phyloP scores from a whole-genome alignment of 2,888 invertebrate genomes.

The Chymomyza procnemis region DNA sequence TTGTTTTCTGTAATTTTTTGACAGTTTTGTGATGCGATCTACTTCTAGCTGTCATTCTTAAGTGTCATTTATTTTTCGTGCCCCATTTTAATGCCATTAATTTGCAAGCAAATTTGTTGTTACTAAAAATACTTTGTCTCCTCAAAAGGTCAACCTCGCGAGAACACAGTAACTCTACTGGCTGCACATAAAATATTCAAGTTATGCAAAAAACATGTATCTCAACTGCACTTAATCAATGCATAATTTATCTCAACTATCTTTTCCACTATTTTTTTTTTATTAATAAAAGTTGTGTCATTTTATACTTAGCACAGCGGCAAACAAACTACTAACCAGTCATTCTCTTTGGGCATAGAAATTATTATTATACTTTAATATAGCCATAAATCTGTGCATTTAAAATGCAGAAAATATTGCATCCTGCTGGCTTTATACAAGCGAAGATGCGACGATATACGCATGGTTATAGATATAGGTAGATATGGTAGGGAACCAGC shows the following conservation, averaged over 20 bases:
- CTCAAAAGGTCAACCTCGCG: background rate
- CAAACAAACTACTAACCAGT: background rate
- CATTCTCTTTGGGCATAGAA: slow-evolving; percentile 24
- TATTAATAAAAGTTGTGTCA: background rate
- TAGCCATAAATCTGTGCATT: slow-evolving; percentile 70
- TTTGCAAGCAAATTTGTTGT: background rate
- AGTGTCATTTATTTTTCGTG: background rate
- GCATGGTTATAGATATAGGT: background rate
- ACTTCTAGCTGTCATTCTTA: background rate
- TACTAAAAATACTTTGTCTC: background rate
- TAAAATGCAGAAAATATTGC: slow-evolving; percentile 60
- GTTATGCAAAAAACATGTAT: background rate
- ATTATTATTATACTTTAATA: slow-evolving; percentile 71
- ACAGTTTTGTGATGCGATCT: background rate
- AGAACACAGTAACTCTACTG: background rate
- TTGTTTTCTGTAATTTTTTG: background rate
- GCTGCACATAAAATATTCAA: background rate
- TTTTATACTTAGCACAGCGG: background rate
- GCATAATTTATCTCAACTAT: slow-evolving; percentile 38
- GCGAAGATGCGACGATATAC: slow-evolving; percentile 13
- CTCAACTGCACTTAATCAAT: slow-evolving; percentile 48
- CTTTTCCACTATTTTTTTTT: slow-evolving; percentile 13
- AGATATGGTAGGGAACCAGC: background rate
- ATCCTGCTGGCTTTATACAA: slow-evolving; percentile 58
- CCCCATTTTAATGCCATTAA: background rate